Evolutionary conservation across 2,113 vertebrate species (phyloP), one percentile per base, ranked within the genome.

Genomic region (Zootoca vivipara): DNA sequence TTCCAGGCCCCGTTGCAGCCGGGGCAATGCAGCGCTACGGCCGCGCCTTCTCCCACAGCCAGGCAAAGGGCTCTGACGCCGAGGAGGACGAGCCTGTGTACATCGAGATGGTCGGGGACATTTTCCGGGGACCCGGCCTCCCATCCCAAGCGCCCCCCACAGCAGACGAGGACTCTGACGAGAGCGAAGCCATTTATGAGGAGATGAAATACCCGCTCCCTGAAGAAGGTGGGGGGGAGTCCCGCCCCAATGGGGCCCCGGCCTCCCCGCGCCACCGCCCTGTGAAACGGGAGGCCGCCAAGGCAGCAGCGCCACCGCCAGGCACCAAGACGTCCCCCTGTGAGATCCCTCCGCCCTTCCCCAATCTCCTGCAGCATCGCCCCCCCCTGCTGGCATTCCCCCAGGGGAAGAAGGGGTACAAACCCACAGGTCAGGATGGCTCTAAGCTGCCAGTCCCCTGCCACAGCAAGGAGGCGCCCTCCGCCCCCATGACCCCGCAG

Each of bases 21-120:
- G 95, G 95, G 78, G 88, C 92, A 6, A 95, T 82, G 91, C 97
- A 91, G 91, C 97, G 91, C 87, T 92, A 91, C 46, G 58, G n/a
- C 69, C 78, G 91, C 93, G 96, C 40, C 87, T 96, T 73, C 94
- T 96, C 84, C 94, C 97, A 92, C 91, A 95, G 92, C 94, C 90
- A 83, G 84, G 90, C 89, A 90, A 97, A 93, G 92, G 95, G 93
- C 88, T 90, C 91, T 3, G 95, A 95, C 20, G 73, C 95, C 91
- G 92, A 97, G 28, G 97, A 98, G 0, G 98, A 98, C 9, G 98
- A 98, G 92, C 98, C 98, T 0, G 98, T 99, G 70, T 99, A 99
- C 92, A 99, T 99, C 1, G 98, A 99, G 95, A 99, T 99, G 98
- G 98, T 99, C 90, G 98, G 98, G 74, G 95, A 98, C 93, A 95